Evolutionary conservation across 37 sponge, comb jelly and placozoan genomes (phyloP), one percentile per base, ranked within the genome.

Genomic region (Halichondria panicea): DNA sequence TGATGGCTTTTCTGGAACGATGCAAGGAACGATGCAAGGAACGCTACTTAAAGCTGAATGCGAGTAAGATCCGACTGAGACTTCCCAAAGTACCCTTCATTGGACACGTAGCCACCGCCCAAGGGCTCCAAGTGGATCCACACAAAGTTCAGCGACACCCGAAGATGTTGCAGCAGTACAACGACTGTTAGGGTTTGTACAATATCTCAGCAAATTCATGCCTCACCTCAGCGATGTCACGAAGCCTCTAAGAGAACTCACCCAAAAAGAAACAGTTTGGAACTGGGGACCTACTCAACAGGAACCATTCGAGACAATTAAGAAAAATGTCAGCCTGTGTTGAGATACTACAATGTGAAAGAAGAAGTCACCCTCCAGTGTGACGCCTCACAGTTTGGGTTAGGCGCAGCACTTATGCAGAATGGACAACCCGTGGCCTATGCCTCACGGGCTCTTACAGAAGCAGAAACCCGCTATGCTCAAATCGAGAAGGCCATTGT

Each of bases 101-200:
- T 39, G 84, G 90, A 3, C 90, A 83, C 63, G 60, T 69, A 4
- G 61, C 72, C 38, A 72, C 68, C 24, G 76, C 58, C 13, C 35
- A 73, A 13, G 90, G 90, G 22, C 66, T 89, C 19, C 38, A 32
- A 18, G 69, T 67, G 9, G 84, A 89, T 52, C 84, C 80, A 31
- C 45, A 55, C 57, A 77, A 79, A 71, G 70, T 89, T 3, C 50
- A 61, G 40, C 84, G 8, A 32, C 68, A 22, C 90, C 85, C 8
- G 46, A 15, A 21, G 66, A 79, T 79, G 70, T 35, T 18, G 36
- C 55, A 19, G 84, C 33, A 63, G 62, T 89, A 9, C 74, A 75
- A 33, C 63, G 85, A n/a, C 18, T 84, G 25, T 55, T 89, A 57
- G 88, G 88, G 22, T 36, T 74, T 3, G 69, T 60, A 0, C 65